Conservation (phyloP, 2,113 vertebrate genomes). For the Pholis gunnellus region DNA sequence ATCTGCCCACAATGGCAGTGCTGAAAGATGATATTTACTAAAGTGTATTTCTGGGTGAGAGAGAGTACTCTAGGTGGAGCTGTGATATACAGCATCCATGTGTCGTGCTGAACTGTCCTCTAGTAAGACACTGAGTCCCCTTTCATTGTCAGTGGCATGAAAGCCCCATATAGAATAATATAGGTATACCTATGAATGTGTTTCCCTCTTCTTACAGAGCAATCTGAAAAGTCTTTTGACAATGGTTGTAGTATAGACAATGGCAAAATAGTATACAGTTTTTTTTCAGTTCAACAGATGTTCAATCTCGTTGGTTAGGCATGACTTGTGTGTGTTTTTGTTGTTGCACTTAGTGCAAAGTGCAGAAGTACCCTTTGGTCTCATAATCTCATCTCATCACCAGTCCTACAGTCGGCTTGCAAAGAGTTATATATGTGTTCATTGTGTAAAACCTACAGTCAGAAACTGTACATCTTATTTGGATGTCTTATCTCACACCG, state of each 20-base stretch:
- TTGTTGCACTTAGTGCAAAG: neutral
- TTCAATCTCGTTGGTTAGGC: neutral
- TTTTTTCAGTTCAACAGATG: conserved; percentile 26
- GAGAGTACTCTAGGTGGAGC: neutral
- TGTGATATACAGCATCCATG: neutral
- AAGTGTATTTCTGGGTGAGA: conserved; percentile 12
- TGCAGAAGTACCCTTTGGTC: conserved; percentile 20
- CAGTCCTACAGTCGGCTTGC: neutral
- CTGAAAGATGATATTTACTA: conserved; percentile 9
- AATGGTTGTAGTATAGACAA: conserved; percentile 23
- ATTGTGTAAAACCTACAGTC: neutral
- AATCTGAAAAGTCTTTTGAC: conserved; percentile 11
- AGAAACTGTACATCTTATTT: conserved; percentile 30
- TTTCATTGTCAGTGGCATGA: neutral
- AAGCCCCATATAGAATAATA: conserved; percentile 10
- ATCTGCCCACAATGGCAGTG: neutral
- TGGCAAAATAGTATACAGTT: neutral
- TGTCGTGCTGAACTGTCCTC: neutral
- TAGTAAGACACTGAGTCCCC: neutral
- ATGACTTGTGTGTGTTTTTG: conserved; percentile 1
- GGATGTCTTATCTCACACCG: conserved; percentile 10
- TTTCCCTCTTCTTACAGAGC: neutral
- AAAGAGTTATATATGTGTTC: neutral
- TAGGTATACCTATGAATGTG: neutral
- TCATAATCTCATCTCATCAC: neutral